Base-by-base conservation (phyloP, 2,113 vertebrate genomes). In the Cromileptes altivelis region DNA sequence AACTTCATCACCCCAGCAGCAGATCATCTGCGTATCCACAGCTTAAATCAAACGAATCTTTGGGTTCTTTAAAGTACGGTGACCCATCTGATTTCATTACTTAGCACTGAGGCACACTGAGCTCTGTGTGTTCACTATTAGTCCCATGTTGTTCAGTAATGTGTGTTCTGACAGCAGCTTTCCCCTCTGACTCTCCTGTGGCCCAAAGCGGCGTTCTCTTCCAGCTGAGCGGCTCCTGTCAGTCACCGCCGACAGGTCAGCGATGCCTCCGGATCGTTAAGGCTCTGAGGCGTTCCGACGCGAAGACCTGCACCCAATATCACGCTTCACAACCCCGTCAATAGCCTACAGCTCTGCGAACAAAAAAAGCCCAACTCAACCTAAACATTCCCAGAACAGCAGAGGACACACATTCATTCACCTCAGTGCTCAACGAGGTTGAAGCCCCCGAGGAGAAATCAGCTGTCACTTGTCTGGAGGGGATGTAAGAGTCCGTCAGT, bases 281-380 rank as follows among this genome's bases (percentile, higher is more conserved):
- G 62, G 75, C 79, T 81, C 57, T 64, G 86, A 84, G 79, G 78
- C 62, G 18, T 79, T 55, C 69, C 37, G 76, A 73, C 62, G 81
- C 61, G 7, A 82, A 89, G 71, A 81, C 85, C 80, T 78, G 79
- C 73, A 85, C 76, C 85, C 84, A 92, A 93, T 92, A 88, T 90
- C 92, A 93, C 75, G 89, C 91, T 94, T 82, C 91, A 88, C 74
- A 57, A 72, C 79, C 67, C 72, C 50, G 47, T 81, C 89, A 62
- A 90, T 87, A 90, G 63, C 71, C 73, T 0, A 25, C 84, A 70
- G 75, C 65, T 21, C 23, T 0, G 21, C 6, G 23, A 63, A 69
- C 6, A 37, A 37, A 56, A 30, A 70, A 53, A 56, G 25, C 50
- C 52, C 67, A 21, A 61, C 69, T 60, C 81, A 65, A 70, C 79